These are phyloP conservation scores for Alethe diademata DNA, from an alignment of 2,113 vertebrate genomes.

Conservation along the genomic window DNA sequence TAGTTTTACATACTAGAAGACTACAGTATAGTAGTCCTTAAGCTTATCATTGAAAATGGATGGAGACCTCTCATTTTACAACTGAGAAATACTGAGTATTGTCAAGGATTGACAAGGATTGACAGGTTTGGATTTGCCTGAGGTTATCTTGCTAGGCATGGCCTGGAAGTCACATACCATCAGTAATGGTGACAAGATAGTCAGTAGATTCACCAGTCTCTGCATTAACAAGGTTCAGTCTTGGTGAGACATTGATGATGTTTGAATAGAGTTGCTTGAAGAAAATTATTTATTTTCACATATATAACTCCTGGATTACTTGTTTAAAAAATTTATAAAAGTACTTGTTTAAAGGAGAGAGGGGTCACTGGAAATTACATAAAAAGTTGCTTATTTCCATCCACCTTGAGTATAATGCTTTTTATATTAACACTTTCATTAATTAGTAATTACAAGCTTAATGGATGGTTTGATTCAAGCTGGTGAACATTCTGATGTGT, in stretches of 20 bases:
- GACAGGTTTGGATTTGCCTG: not conserved
- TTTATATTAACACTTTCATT: not conserved
- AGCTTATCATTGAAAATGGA: not conserved
- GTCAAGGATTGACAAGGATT: not conserved
- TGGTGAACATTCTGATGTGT: not conserved
- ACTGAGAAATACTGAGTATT: not conserved
- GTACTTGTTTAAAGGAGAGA: not conserved
- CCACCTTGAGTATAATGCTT: not conserved
- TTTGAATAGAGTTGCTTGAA: not conserved
- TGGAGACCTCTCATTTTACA: not conserved
- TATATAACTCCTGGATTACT: not conserved
- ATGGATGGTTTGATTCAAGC: not conserved
- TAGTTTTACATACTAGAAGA: not conserved
- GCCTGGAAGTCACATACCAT: not conserved
- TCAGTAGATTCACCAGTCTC: not conserved
- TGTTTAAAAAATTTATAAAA: not conserved
- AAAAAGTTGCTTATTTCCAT: not conserved
- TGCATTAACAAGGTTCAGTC: not conserved
- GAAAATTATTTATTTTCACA: not conserved
- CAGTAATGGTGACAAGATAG: not conserved
- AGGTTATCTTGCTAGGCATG: not conserved
- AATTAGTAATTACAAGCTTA: not conserved
- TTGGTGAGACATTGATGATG: not conserved
- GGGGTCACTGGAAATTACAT: not conserved
- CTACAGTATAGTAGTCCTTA: not conserved